These are phyloP conservation scores for Potorous gilbertii DNA, from an alignment of 2,797 vertebrate genomes.

Conservation along the genomic window DNA sequence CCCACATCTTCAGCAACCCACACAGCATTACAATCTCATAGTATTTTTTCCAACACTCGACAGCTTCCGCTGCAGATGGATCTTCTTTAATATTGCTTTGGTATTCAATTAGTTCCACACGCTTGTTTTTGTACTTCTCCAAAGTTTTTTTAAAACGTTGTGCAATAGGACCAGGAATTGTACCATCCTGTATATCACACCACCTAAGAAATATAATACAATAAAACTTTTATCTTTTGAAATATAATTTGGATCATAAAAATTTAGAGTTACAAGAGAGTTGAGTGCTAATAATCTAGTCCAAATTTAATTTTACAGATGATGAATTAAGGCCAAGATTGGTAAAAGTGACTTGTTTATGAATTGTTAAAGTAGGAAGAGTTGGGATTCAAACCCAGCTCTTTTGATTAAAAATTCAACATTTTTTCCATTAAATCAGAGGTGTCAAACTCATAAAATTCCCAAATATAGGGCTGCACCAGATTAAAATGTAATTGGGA, in stretches of 20 bases:
- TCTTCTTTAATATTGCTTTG: conserved; percentile 82
- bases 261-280: neutral
- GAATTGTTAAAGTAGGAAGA: neutral
- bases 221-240: neutral
- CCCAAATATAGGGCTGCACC: neutral
- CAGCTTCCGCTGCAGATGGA: conserved; percentile 78
- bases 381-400: neutral
- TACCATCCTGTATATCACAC: conserved; percentile 84
- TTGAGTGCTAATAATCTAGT: neutral
- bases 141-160: conserved; percentile 81
- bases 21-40: conserved; percentile 84
- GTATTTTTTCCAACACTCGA: conserved; percentile 83
- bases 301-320: neutral
- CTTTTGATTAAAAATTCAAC: neutral
- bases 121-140: conserved; percentile 80
- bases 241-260: neutral
- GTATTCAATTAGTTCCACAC: conserved; percentile 80
- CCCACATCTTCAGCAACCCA: conserved; percentile 82
- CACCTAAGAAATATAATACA: conserved; percentile 71
- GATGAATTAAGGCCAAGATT: neutral
- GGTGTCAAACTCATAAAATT: neutral
- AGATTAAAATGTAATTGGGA: neutral
- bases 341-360: neutral
- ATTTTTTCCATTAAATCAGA: neutral
- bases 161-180: conserved; percentile 76